Evolutionary conservation across 2,888 invertebrate genomes (phyloP).

Genomic region (Nasonovia ribisnigri): DNA sequence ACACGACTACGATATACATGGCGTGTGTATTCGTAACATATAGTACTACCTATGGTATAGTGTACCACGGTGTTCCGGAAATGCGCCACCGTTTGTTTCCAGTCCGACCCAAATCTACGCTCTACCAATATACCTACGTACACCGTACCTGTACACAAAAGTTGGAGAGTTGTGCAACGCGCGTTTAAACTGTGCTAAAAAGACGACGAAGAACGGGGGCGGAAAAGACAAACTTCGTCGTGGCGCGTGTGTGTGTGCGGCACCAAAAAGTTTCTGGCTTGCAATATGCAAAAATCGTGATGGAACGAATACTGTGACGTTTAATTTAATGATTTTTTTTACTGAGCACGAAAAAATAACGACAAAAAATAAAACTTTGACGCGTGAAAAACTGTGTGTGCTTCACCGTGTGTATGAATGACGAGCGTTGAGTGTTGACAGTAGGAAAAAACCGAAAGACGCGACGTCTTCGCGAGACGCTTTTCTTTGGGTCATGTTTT

Average conservation of each 20-base stretch:
- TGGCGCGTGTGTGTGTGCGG: neutral
- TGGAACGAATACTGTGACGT: neutral
- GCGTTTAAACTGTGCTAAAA: neutral
- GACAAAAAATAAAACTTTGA: neutral
- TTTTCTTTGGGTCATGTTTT: neutral
- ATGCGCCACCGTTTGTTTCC: neutral
- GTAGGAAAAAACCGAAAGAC: neutral
- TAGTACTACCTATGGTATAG: neutral
- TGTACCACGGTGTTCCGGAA: neutral
- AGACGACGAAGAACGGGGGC: neutral
- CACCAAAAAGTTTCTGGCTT: neutral
- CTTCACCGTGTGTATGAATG: neutral
- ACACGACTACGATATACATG: neutral
- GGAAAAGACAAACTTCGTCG: neutral
- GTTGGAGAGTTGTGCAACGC: neutral
- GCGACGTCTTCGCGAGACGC: neutral
- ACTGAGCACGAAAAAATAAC: neutral
- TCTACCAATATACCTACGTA: neutral
- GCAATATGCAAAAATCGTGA: neutral
- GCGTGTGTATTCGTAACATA: neutral
- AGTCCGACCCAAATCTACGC: neutral
- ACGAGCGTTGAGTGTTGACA: neutral
- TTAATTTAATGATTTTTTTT: neutral
- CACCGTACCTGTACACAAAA: neutral
- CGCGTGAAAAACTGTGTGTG: neutral